A percentile compares a stretch with the other conserved stretches of the same genome.
Conservation (phyloP, 1,140 invertebrate genomes). For the Linepithema humile region DNA sequence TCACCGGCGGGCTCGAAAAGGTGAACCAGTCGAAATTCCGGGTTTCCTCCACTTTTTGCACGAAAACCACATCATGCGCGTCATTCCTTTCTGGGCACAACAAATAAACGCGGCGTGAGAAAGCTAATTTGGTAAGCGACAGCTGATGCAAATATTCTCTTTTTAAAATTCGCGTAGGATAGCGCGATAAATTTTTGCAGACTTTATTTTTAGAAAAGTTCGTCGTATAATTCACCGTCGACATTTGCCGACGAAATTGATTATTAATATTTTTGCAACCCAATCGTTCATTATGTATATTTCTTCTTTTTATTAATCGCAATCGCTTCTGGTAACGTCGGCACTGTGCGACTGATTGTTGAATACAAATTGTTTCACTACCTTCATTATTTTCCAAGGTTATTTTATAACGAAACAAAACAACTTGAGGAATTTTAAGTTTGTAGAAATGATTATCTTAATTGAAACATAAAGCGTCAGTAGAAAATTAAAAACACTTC, state of each 20-base stretch:
- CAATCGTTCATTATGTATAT: not conserved
- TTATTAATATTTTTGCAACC: not conserved
- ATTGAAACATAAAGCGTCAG: not conserved
- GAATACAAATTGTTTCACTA: not conserved
- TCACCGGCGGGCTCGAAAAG: constrained; percentile 51
- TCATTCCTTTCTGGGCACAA: not conserved
- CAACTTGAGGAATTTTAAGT: not conserved
- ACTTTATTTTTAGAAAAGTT: not conserved
- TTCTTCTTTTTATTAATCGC: too few species aligned
- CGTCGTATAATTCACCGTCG: too few species aligned
- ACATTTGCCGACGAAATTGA: too few species aligned
- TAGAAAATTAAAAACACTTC: not conserved
- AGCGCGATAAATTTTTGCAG: not conserved
- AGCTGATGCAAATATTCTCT: constrained; percentile 13
- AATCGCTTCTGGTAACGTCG: too few species aligned
- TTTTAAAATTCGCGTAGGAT: not conserved
- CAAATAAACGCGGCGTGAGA: not conserved
- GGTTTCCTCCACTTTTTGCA: constrained; percentile 26
- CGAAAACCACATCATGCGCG: not conserved
- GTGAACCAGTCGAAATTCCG: constrained; percentile 65
- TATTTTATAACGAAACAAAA: not conserved
- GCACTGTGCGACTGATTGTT: too few species aligned
- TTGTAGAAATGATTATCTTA: not conserved
- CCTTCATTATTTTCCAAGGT: not conserved
- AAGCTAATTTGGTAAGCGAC: constrained; percentile 28